Base-by-base conservation (phyloP, 2,797 vertebrate genomes). In the Mormyrus hasselquistii region DNA sequence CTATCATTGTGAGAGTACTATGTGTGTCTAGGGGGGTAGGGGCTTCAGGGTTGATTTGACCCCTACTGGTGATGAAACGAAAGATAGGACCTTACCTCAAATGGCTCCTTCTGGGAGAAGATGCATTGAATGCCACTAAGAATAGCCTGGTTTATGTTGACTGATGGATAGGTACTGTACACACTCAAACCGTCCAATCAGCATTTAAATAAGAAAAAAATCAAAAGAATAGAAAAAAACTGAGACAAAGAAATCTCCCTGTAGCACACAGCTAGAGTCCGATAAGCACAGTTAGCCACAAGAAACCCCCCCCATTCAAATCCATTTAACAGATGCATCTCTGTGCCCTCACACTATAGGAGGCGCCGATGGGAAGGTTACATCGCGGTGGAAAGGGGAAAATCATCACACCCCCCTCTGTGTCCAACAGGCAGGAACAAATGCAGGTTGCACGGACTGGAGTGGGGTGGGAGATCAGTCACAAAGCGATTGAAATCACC, bases 391-490 rank as follows among this genome's bases (percentile, higher is more conserved):
- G 44, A 38, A 50, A 25, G 25, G 69, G 69, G 12, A 6, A 88
- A 41, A 88, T 69, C 69, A 22, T 38, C 50, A 41, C 19, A 53
- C 25, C 59, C 7, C 38, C 44, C 29, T 25, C 65, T 76, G 87
- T n/a, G 87, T 79, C 69, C 29, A 76, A 52, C 50, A 88, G 65
- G 87, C 22, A 79, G 49, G 29, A 88, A 50, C 25, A n/a, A 88
- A 79, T 69, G 29, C 49, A 25, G 44, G 50, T 88, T 3, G 16
- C 49, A 4, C 25, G 50, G 29, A 34, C 8, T 34, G 19, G 49
- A 79, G n/a, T 53, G 94, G 94, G 93, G 92, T 93, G 94, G 91
- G 91, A 89, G 93, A 93, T 93, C 93, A 92, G 91, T 92, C 14
- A 88, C 93, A 93, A 94, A 91, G 93, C 91, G 91, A 38, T 14